A percentile compares a stretch with the other conserved stretches of the same genome.
Conservation (phyloP, 1,140 invertebrate species). For the Macrocentrus cingulum region DNA sequence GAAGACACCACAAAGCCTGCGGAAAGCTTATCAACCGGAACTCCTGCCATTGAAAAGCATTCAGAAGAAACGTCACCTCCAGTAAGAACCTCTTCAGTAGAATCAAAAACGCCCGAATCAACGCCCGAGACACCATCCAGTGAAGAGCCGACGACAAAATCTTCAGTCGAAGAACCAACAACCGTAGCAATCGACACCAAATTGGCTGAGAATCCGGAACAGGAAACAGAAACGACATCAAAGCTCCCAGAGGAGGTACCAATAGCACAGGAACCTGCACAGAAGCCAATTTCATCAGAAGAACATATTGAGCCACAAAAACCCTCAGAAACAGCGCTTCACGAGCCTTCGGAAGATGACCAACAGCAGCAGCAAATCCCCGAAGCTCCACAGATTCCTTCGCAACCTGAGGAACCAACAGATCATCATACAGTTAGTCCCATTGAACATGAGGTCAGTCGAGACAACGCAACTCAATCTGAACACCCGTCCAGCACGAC, state of each 20-base stretch:
- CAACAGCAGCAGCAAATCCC: slow-evolving; percentile 19
- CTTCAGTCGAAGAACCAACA: slow-evolving; percentile 5
- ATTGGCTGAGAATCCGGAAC: slow-evolving; percentile 13
- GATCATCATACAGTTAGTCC: slow-evolving; percentile 18
- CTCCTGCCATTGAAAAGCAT: neutral
- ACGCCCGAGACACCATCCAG: neutral
- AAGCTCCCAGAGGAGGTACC: no score
- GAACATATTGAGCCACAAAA: neutral
- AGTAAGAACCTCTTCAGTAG: neutral
- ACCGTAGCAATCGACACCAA: neutral
- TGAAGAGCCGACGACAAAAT: slow-evolving; percentile 15
- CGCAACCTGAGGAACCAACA: neutral
- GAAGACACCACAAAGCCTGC: slow-evolving; percentile 32
- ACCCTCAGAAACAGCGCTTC: neutral
- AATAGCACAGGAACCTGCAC: slow-evolving; percentile 18
- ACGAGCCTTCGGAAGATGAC: neutral
- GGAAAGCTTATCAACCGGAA: neutral
- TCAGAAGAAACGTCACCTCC: slow-evolving; percentile 1
- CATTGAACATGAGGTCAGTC: slow-evolving; percentile 2
- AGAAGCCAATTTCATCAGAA: neutral
- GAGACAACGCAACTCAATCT: slow-evolving; percentile 15
- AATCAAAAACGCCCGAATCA: slow-evolving; percentile 15
- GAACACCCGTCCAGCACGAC: slow-evolving; percentile 17
- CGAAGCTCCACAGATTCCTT: slow-evolving; percentile 1
- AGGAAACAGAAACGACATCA: slow-evolving; percentile 12